Conservation (phyloP, 2,797 vertebrate genomes). For the Percopsis omiscomaycus region DNA sequence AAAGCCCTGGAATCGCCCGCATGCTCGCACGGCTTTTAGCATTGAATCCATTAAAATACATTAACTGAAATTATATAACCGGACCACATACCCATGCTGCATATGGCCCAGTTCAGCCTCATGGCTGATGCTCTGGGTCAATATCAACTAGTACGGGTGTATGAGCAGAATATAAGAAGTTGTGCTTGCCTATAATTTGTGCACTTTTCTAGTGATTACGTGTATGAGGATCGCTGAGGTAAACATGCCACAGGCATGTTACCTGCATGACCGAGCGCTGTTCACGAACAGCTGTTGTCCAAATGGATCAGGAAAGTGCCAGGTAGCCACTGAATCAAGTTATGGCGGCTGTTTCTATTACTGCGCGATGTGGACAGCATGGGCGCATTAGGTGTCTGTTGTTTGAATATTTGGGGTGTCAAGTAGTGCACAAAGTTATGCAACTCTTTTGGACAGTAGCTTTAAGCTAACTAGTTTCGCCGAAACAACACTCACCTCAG, state of each 20-base stretch:
- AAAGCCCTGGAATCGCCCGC: conserved; percentile 21
- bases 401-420: conserved; percentile 42
- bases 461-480: conserved; percentile 56
- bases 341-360: conserved; percentile 18
- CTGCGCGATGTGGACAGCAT: conserved; percentile 36
- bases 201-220: conserved; percentile 59
- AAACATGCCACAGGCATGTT: conserved; percentile 45
- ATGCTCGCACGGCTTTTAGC: conserved; percentile 30
- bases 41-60: conserved; percentile 46
- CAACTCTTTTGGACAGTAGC: conserved; percentile 68
- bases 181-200: conserved; percentile 40
- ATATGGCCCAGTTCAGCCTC: conserved; percentile 14
- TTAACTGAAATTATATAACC: conserved; percentile 64
- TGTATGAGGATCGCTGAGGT: conserved; percentile 35
- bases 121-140: conserved; percentile 24
- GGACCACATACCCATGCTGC: conserved; percentile 60
- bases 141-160: conserved; percentile 45
- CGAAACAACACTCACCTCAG: conserved; percentile 84
- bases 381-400: conserved; percentile 20
- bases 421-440: conserved; percentile 71
- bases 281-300: conserved; percentile 47
- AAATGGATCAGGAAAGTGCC: conserved; percentile 24
- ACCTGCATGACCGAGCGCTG: conserved; percentile 48
- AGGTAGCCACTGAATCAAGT: conserved; percentile 35
- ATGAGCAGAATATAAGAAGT: conserved; percentile 24